Base-by-base conservation (phyloP, 2,797 vertebrate species). In the Clarias laeviceps region DNA sequence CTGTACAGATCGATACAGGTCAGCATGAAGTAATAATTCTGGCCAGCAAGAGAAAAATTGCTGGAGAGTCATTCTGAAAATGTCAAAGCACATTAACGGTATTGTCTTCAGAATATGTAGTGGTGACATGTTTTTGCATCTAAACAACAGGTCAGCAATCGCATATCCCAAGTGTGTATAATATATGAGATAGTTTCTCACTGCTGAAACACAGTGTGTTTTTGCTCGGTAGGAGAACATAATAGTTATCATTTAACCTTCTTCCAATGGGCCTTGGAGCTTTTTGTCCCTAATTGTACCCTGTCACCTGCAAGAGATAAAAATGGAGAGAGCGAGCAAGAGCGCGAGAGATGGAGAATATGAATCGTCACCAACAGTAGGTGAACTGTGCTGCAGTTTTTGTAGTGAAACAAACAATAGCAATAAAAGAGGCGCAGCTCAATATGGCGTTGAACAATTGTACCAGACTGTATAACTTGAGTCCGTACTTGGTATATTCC, bases 261-360 rank as follows among this genome's bases (percentile, higher is more conserved):
- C 92, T 91, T 88, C 70, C 79, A 84, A 37, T 87, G 76, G 50
- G 57, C 78, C 82, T 72, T 90, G 27, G 84, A 82, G 91, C 92
- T 93, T 94, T 94, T 92, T 94, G 92, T 94, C 90, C 91, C 85
- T 95, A 95, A 95, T 94, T 94, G 93, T 91, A 94, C 92, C 91
- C 91, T 95, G 94, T 93, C 95, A 92, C 89, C 91, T 88, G 62
- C 84, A 24, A 80, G 88, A 90, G 92, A 93, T 92, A 89, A 91
- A 92, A 84, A 89, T 88, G 86, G 77, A 80, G 29, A 78, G 74
- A 50, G 57, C 87, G 18, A 27, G 68, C 88, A 87, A 87, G 70
- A 88, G 78, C 87, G 85, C 59, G 87, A 84, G 86, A 74, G 87
- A 91, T 91, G 91, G 90, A 89, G 90, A 92, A 88, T 82, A 86